Evolutionary conservation across 1,140 invertebrate genomes (phyloP).

Genomic region (Saccostrea cuccullata): DNA sequence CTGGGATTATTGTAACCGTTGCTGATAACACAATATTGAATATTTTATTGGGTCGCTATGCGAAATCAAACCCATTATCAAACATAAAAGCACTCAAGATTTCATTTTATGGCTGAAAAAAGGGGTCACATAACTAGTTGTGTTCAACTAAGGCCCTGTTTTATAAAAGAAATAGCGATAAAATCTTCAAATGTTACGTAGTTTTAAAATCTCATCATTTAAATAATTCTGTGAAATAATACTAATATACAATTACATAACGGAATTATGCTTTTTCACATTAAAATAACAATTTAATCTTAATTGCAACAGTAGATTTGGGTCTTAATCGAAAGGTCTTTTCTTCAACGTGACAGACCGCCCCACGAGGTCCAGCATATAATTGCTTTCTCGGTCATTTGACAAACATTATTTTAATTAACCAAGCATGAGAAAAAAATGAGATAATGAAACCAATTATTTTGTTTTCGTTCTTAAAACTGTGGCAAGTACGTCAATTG

Average conservation of each 20-base stretch:
- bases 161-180: too few relatives aligned
- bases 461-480: background rate
- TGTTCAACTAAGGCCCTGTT: background rate
- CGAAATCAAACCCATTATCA: constrained; percentile 10
- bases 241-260: too few relatives aligned
- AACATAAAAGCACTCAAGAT: background rate
- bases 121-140: background rate
- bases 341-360: background rate
- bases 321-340: too few relatives aligned
- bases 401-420: background rate
- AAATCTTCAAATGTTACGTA: too few relatives aligned
- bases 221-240: too few relatives aligned
- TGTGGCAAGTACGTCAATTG: background rate
- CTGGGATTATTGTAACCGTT: background rate
- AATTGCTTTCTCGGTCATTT: background rate
- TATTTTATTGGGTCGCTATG: background rate
- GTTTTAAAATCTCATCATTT: too few relatives aligned
- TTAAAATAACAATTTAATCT: too few relatives aligned
- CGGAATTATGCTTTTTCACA: too few relatives aligned
- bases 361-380: background rate
- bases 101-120: background rate
- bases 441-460: background rate
- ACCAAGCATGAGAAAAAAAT: background rate
- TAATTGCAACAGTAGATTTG: too few relatives aligned
- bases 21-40: constrained; percentile 21